A percentile compares a stretch with the other conserved stretches of the same genome.
Evolutionary conservation across 2,797 vertebrate genomes (phyloP).

Genomic region (Rhinella marina): DNA sequence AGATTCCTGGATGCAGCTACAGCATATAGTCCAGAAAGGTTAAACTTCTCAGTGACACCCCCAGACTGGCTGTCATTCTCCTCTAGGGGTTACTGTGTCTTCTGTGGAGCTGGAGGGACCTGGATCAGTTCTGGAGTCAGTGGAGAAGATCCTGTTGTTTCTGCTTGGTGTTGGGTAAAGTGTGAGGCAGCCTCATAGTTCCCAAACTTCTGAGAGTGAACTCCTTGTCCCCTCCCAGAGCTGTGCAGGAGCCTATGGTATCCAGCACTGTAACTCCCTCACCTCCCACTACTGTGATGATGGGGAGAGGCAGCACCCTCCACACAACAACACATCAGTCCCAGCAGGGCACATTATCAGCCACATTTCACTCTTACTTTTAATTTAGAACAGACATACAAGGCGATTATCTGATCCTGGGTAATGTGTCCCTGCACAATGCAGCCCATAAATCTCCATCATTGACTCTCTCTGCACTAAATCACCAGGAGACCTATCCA

Average conservation of each 20-base stretch:
- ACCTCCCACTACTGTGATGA: conserved; percentile 30
- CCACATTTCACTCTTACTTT: conserved; percentile 44
- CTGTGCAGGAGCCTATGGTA: conserved; percentile 55
- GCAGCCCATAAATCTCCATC: conserved; percentile 30
- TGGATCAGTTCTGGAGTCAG: neutral
- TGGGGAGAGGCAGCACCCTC: conserved; percentile 15
- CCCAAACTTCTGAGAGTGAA: conserved; percentile 59
- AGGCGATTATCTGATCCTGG: conserved; percentile 41
- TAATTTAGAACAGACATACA: conserved; percentile 50
- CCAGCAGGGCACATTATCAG: conserved; percentile 45
- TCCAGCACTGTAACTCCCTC: conserved; percentile 8
- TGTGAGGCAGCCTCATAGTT: conserved; percentile 54
- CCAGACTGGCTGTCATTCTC: conserved; percentile 17
- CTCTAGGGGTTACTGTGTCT: conserved; percentile 1
- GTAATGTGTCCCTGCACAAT: conserved; percentile 39
- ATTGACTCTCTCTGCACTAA: neutral
- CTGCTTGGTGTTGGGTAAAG: conserved; percentile 27
- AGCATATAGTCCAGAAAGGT: conserved; percentile 17
- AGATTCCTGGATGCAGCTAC: conserved; percentile 2
- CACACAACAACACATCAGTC: conserved; percentile 14
- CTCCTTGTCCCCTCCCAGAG: conserved; percentile 59
- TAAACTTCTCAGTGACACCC: neutral
- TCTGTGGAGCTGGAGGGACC: neutral
- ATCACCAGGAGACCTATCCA: neutral
- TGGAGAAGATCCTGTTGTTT: conserved; percentile 29